Base-by-base conservation (phyloP, 1,140 invertebrate genomes). In the Drosophila nebulosa region DNA sequence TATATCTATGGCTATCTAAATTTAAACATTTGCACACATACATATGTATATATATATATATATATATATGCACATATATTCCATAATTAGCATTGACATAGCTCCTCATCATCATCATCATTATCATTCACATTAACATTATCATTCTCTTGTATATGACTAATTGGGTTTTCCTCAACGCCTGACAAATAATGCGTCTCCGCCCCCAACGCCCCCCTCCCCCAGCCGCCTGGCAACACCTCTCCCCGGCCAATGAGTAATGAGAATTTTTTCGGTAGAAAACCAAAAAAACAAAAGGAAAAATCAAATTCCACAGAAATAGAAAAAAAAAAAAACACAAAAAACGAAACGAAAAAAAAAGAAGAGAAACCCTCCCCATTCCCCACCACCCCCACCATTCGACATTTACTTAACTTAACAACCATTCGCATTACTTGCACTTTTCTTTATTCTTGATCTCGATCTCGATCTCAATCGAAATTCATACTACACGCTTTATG, bases 101-200 rank as follows among this genome's bases (percentile, higher is more conserved):
- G 16, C 12, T 10, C 3, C 39, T 46, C 39, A 46, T 46, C 46
- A 58, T 35, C 46, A 39, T 35, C 6, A 57, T 14, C 56, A 46
- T 65, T 30, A 52, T n/a, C 16, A 72, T 39, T 22, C 71, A 26
- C 35, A 63, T 21, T 12, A 58, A 16, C 42, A 50, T 16, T 4
- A 35, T 63, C 32, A 62, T 26, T 21, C 50, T 63, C 58, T 60
- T 59, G 46, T 53, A 58, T 67, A 74, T 88, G 83, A 88, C 83
- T 88, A 88, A 88, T 88, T 88, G 83, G 83, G 83, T 83, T 88
- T 88, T 88, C 83, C 83, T 67, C 72, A 59, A 4, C 14, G 64
- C 36, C 60, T 64, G 69, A 76, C 73, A 76, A 76, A 71, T 73
- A 71, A 63, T 69, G 67, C 64, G 71, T 21, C 16, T 5, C n/a